These are phyloP conservation scores for Psittacula derbiana DNA, from an alignment of 2,797 vertebrate species.

Conservation along the genomic window DNA sequence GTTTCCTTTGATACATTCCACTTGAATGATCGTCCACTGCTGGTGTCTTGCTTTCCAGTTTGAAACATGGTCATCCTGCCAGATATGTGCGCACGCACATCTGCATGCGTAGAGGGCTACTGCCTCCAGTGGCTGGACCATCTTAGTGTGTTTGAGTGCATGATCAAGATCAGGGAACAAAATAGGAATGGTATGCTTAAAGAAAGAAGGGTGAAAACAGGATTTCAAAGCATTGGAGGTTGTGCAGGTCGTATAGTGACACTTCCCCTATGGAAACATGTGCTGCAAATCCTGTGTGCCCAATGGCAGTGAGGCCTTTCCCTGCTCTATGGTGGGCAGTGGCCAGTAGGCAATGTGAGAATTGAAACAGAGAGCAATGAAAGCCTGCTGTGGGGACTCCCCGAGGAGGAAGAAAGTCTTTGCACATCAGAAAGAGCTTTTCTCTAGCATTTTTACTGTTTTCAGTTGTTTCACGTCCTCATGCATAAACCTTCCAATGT, in stretches of 20 bases:
- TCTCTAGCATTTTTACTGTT: neutral
- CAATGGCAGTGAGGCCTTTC: accelerated
- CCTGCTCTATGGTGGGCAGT: neutral
- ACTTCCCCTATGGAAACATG: neutral
- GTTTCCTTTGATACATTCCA: neutral
- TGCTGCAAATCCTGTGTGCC: neutral
- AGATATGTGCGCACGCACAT: accelerated
- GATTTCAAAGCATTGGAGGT: neutral
- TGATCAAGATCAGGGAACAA: neutral
- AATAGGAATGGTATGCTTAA: neutral
- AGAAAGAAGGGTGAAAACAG: neutral
- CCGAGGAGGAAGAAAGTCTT: neutral
- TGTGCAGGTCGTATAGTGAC: neutral
- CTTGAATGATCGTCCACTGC: neutral
- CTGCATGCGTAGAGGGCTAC: neutral
- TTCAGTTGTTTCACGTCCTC: neutral
- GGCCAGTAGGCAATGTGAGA: neutral
- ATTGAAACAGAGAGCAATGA: neutral
- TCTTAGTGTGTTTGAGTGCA: neutral
- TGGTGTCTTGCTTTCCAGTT: neutral
- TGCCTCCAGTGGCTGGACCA: neutral
- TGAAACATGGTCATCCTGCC: neutral
- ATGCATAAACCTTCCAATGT: neutral
- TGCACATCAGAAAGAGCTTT: neutral
- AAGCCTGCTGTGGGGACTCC: neutral